A percentile compares a stretch with the other conserved stretches of the same genome.
Conservation (phyloP, 2,888 invertebrate genomes). For the Caenorhabditis japonica region DNA sequence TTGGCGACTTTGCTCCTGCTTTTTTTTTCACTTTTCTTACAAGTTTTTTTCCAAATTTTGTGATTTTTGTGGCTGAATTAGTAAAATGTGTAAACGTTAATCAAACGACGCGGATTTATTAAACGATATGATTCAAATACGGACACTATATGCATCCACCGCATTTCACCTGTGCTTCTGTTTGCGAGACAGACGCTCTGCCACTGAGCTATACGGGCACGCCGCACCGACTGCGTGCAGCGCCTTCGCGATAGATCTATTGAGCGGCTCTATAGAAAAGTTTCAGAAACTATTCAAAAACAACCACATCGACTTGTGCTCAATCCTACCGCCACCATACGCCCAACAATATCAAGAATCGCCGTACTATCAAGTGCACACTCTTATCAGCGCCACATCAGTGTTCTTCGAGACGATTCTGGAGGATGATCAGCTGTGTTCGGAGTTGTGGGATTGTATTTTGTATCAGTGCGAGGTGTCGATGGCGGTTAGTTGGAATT, state of each 20-base stretch:
- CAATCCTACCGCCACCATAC: constrained; percentile 40
- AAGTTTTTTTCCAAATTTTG: too few relatives aligned
- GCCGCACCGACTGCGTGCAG: too few relatives aligned
- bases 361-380: constrained; percentile 26
- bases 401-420: constrained; percentile 57
- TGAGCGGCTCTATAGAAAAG: too few relatives aligned
- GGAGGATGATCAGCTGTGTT: constrained; percentile 47
- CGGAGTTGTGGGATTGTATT: constrained; percentile 58
- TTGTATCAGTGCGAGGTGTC: constrained; percentile 47
- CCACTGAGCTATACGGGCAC: constrained; percentile 74
- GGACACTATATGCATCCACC: too few relatives aligned
- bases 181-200: constrained; percentile 76
- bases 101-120: too few relatives aligned
- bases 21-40: too few relatives aligned
- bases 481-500: constrained; percentile 18
- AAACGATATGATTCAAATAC: too few relatives aligned
- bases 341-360: constrained; percentile 24
- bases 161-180: too few relatives aligned
- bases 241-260: too few relatives aligned
- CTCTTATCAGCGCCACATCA: constrained; percentile 47
- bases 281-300: constrained; percentile 55
- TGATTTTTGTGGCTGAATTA: too few relatives aligned
- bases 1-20: too few relatives aligned
- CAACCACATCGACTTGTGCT: constrained; percentile 50
- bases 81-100: too few relatives aligned